phyloP scores from a whole-genome alignment of 2,888 invertebrate genomes.

The Idaea dimidiata region DNA sequence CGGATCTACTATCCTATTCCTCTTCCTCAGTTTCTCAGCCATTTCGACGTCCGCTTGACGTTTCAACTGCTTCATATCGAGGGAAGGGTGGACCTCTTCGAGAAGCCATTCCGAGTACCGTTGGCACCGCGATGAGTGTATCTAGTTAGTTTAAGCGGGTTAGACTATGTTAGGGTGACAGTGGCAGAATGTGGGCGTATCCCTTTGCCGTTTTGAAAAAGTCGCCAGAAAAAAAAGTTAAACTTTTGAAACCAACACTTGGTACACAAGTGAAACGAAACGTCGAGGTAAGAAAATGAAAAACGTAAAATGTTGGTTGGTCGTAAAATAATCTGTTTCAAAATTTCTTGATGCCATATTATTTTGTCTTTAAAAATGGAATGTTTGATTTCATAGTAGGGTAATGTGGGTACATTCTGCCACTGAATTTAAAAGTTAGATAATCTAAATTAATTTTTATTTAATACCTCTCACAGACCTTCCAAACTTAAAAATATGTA shows the following conservation, averaged over 20 bases:
- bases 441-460: constrained; percentile 25
- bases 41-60: constrained; percentile 66
- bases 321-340: not conserved
- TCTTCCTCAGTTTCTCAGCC: constrained; percentile 59
- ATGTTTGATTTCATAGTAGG: constrained; percentile 4
- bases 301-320: not conserved
- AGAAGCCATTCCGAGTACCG: constrained; percentile 91
- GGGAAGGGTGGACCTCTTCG: constrained; percentile 89
- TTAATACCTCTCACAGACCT: constrained; percentile 22
- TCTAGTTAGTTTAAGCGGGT: constrained; percentile 83
- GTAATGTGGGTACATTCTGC: constrained; percentile 32
- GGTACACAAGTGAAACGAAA: not conserved
- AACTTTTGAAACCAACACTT: not conserved
- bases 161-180: constrained; percentile 72
- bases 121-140: constrained; percentile 91
- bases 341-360: too few species aligned
- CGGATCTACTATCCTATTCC: constrained; percentile 47
- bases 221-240: not conserved
- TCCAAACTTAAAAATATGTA: constrained; percentile 5
- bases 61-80: constrained; percentile 81
- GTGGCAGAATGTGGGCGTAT: constrained; percentile 42
- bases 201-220: not conserved
- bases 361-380: constrained; percentile 5
- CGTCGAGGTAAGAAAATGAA: too few species aligned
- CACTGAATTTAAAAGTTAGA: constrained; percentile 17